A percentile compares a stretch with the other conserved stretches of the same genome.
Conservation (phyloP, 2,888 invertebrate genomes). For the Dione vanillae region DNA sequence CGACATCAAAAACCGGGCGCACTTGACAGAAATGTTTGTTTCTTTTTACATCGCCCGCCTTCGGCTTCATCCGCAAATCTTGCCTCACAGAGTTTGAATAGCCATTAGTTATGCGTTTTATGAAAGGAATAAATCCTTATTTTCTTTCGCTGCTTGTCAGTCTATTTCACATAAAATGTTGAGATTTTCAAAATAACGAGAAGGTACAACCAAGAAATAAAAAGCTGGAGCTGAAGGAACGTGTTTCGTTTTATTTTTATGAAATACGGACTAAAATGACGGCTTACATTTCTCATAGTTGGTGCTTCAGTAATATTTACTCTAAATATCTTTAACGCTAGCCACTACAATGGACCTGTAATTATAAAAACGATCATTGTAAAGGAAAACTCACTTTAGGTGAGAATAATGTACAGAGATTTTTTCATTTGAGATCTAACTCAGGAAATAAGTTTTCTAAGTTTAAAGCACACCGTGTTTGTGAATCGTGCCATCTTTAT, state of each 20-base stretch:
- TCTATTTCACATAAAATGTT: conserved; percentile 45
- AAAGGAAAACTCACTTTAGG: neutral
- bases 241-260: conserved; percentile 28
- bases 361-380: neutral
- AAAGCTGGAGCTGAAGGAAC: conserved; percentile 32
- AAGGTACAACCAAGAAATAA: conserved; percentile 32
- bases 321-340: neutral
- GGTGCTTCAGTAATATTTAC: neutral
- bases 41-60: conserved; percentile 46
- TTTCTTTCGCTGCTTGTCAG: conserved; percentile 47
- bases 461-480: conserved; percentile 18
- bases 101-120: conserved; percentile 50
- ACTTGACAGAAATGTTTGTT: conserved; percentile 40
- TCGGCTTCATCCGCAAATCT: conserved; percentile 47
- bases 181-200: conserved; percentile 44
- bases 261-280: neutral
- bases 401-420: neutral
- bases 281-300: conserved; percentile 3
- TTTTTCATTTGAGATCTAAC: conserved; percentile 10
- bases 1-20: conserved; percentile 36
- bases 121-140: conserved; percentile 50
- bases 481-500: conserved; percentile 28
- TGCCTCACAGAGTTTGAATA: conserved; percentile 48
- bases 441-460: conserved; percentile 7
- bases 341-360: neutral